These are phyloP conservation scores for Epinotia ramella DNA, from an alignment of 2,888 invertebrate species.

Conservation along the genomic window DNA sequence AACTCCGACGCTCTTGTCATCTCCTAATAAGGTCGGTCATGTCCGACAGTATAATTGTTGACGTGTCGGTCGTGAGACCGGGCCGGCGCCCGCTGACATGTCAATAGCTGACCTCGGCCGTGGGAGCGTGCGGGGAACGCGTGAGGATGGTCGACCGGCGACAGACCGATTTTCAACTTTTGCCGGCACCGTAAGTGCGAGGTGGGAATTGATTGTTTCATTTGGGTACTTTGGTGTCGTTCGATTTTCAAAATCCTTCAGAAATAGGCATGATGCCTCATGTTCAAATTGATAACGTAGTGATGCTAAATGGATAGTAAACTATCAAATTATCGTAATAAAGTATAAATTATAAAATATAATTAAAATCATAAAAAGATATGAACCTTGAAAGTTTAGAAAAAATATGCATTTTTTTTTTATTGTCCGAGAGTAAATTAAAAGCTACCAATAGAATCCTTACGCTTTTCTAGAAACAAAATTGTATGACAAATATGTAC, in stretches of 20 bases:
- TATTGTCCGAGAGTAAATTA: too few relatives aligned
- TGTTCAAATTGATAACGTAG: too few relatives aligned
- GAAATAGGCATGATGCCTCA: too few relatives aligned
- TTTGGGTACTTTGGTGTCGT: neutral
- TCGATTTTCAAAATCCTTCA: neutral
- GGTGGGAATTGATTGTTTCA: neutral
- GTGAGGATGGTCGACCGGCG: neutral
- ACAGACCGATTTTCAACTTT: neutral
- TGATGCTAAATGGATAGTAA: too few relatives aligned
- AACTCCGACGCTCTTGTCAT: neutral
- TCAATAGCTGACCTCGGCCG: slow-evolving; percentile 42
- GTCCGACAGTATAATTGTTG: slow-evolving; percentile 27
- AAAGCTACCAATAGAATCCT: too few relatives aligned
- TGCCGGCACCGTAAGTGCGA: neutral
- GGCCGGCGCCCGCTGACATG: slow-evolving; percentile 34
- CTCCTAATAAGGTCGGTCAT: slow-evolving; percentile 10
- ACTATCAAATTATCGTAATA: too few relatives aligned
- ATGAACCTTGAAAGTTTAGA: too few relatives aligned
- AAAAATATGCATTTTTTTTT: too few relatives aligned
- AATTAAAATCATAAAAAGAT: too few relatives aligned
- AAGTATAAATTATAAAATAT: too few relatives aligned
- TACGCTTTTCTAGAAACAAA: too few relatives aligned
- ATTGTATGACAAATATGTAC: too few relatives aligned
- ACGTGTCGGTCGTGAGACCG: slow-evolving; percentile 14
- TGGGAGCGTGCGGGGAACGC: slow-evolving; percentile 23